Evolutionary conservation across 23 tunicate genomes (phyloP).

Genomic region (Halocynthia roretzi): DNA sequence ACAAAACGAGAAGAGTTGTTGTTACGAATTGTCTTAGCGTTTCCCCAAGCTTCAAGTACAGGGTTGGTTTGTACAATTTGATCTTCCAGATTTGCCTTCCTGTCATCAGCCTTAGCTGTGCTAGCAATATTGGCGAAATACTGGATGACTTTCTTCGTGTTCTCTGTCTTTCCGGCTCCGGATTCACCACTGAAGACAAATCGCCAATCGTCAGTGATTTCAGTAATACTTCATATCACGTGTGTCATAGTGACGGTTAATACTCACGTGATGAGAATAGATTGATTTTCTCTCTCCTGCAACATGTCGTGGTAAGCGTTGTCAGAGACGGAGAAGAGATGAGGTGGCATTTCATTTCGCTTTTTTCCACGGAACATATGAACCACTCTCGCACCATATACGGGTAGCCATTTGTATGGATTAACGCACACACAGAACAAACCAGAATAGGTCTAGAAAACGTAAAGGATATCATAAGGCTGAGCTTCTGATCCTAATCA

Average conservation of each 20-base stretch:
- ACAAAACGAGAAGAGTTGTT: constrained; percentile 99
- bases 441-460: constrained; percentile 89
- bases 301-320: constrained; percentile 99
- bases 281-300: constrained; percentile 92
- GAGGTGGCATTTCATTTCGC: constrained; percentile 91
- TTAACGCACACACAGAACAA: constrained; percentile 96
- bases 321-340: constrained; percentile 93
- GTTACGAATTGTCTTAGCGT: constrained; percentile 95
- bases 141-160: constrained; percentile 98
- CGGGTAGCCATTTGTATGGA: constrained; percentile 98
- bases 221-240: neutral
- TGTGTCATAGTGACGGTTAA: neutral
- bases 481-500: too few species aligned
- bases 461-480: neutral
- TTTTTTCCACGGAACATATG: constrained; percentile 81
- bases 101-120: constrained; percentile 9
- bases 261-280: constrained; percentile 93
- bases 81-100: constrained; percentile 88
- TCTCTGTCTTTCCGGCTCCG: constrained; percentile 98
- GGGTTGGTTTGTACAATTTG: constrained; percentile 96
- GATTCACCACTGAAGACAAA: constrained; percentile 79
- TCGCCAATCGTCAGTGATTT: neutral
- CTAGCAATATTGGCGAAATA: constrained; percentile 97
- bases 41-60: constrained; percentile 97
- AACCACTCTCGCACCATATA: constrained; percentile 87